Percentiles rank a stretch among this genome's conserved stretches.
These are phyloP conservation scores for Choreutis nemorana DNA, from an alignment of 2,888 invertebrate genomes.

Conservation along the genomic window DNA sequence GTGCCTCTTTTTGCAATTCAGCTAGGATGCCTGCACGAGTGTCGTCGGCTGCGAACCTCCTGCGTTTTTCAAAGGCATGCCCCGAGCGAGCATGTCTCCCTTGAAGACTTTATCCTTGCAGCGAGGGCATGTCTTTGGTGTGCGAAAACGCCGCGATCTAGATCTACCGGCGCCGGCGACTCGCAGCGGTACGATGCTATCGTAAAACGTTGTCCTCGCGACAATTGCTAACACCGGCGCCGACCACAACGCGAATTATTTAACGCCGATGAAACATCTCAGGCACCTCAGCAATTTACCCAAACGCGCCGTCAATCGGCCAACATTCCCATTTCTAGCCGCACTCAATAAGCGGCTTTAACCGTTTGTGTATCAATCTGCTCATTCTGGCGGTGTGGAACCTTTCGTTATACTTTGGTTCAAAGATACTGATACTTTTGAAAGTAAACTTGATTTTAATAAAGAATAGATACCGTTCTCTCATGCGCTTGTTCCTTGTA, in stretches of 20 bases:
- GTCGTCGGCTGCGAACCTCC: slow-evolving; percentile 16
- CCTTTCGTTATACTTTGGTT: no score
- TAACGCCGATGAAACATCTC: slow-evolving; percentile 29
- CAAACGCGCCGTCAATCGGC: slow-evolving; percentile 4
- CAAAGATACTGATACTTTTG: no score
- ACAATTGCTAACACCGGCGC: slow-evolving; percentile 59
- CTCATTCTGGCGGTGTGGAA: no score
- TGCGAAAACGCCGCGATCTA: slow-evolving; percentile 47
- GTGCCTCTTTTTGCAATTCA: slow-evolving; percentile 14
- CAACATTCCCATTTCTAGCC: slow-evolving; percentile 9
- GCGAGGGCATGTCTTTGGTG: slow-evolving; percentile 48
- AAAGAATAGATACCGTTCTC: no score
- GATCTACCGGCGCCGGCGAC: slow-evolving; percentile 44
- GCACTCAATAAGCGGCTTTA: no score
- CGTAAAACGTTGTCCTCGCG: slow-evolving; percentile 43
- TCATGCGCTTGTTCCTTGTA: no score
- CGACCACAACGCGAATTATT: slow-evolving; percentile 51
- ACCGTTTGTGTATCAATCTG: no score
- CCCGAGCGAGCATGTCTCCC: slow-evolving; percentile 30
- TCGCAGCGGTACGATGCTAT: slow-evolving; percentile 50
- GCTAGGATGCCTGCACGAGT: slow-evolving; percentile 54
- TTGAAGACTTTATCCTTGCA: slow-evolving; percentile 56
- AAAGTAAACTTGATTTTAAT: no score
- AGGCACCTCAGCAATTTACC: slow-evolving; percentile 5
- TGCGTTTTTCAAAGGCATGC: slow-evolving; percentile 52